Evolutionary conservation across 1,140 invertebrate genomes (phyloP).

Genomic region (Tetranychus urticae): DNA sequence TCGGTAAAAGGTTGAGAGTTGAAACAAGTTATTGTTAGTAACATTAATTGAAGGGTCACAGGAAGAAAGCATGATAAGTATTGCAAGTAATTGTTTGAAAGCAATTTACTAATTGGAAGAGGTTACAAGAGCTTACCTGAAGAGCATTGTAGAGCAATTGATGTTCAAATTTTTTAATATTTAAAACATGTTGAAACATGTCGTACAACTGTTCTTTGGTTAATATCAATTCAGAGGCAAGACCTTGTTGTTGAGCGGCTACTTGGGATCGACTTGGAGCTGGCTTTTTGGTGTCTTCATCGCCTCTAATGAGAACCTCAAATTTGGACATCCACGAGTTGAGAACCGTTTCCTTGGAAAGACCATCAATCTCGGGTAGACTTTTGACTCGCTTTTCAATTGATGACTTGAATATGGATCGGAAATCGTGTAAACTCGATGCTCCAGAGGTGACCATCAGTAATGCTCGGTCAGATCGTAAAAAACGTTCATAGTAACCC

Average conservation of each 20-base stretch:
- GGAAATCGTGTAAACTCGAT: constrained; percentile 90
- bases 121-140: constrained; percentile 38
- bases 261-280: neutral
- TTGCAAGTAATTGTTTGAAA: too few species aligned
- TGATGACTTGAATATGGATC: constrained; percentile 93
- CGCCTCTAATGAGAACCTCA: constrained; percentile 77
- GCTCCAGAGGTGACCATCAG: constrained; percentile 91
- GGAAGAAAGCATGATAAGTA: too few species aligned
- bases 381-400: constrained; percentile 88
- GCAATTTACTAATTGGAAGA: too few species aligned
- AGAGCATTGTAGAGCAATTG: constrained; percentile 95
- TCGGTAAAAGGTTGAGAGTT: too few species aligned
- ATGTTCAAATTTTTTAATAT: constrained; percentile 98
- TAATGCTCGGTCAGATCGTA: constrained; percentile 79
- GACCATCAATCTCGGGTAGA: constrained; percentile 91
- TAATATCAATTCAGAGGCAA: constrained; percentile 59
- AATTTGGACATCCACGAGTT: constrained; percentile 99
- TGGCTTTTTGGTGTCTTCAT: constrained; percentile 27
- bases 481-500: constrained; percentile 87
- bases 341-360: constrained; percentile 95
- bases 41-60: too few species aligned
- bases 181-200: constrained; percentile 97
- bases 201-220: constrained; percentile 95
- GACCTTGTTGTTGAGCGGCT: constrained; percentile 24
- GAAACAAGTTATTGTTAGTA: too few species aligned